phyloP scores from a whole-genome alignment of 2,797 vertebrate species.

The Coccyzus lansbergi region DNA sequence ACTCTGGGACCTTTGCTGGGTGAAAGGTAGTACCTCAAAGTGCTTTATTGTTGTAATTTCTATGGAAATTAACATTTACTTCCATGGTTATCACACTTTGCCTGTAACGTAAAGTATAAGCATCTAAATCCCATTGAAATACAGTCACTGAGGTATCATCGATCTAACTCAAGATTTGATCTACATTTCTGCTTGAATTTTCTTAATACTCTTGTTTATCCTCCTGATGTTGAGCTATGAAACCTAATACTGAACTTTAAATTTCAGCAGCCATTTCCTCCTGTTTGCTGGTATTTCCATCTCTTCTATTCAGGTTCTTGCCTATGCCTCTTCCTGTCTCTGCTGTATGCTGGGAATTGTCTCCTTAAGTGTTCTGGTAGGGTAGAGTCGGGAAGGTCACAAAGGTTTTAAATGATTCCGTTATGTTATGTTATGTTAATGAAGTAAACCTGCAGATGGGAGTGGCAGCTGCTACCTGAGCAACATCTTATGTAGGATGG shows the following conservation, averaged over 20 bases:
- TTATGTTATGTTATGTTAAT: too few species aligned
- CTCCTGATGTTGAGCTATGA: not conserved
- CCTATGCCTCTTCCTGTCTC: not conserved
- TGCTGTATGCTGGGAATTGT: too few species aligned
- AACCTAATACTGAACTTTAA: not conserved
- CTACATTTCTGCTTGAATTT: constrained; percentile 13
- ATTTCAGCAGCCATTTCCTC: not conserved
- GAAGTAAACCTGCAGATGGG: too few species aligned
- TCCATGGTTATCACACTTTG: constrained; percentile 32
- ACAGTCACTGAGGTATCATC: constrained; percentile 7
- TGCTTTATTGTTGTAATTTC: constrained; percentile 69
- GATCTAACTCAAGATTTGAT: constrained; percentile 6
- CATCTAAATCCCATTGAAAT: constrained; percentile 37
- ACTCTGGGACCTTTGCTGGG: constrained; percentile 19
- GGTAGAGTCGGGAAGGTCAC: too few species aligned
- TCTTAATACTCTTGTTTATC: not conserved
- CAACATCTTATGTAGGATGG: too few species aligned
- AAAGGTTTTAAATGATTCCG: too few species aligned
- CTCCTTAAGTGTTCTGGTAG: too few species aligned
- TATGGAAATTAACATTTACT: constrained; percentile 63
- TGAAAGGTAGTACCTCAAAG: constrained; percentile 44
- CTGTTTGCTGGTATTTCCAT: not conserved
- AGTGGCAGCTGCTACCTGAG: too few species aligned
- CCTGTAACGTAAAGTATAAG: not conserved
- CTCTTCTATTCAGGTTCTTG: not conserved